Evolutionary conservation across 2,797 vertebrate species (phyloP), one percentile per base, ranked within the genome.

Genomic region (Enteromius paludinosus): DNA sequence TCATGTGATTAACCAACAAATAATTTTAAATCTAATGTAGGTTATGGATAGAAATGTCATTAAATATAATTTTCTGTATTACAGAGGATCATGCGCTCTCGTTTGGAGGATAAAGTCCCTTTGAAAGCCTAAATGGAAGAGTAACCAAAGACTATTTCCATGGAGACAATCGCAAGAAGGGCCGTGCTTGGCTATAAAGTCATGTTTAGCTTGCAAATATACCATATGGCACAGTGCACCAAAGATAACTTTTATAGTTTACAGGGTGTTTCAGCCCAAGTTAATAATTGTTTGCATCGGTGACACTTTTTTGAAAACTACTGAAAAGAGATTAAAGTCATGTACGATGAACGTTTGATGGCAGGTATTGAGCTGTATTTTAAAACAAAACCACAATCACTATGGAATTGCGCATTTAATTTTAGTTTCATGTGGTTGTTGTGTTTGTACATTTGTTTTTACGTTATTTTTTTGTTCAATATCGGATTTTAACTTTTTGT

Each of bases 61-160:
- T 3, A 5, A 41, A 30, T 69, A 4, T 49, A 4, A 14, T 64
- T 52, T 56, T 59, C 4, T 61, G 4, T 61, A 33, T 66, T 49
- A n/a, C 64, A 88, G 87, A 82, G 70, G 41, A 79, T 88, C 25
- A 82, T 76, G 45, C 52, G 23, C 17, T 35, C 56, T 28, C 33
- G 35, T 18, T 23, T 15, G 6, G 33, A 23, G 30, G 68, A 52
- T 7, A 54, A 64, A 15, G 56, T 79, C 47, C 61, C 56, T 47
- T 45, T 0, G 0, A 68, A 82, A 25, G 56, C 52, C 18, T 79
- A 83, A 84, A 54, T 64, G 25, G 81, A 65, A 85, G 47, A 80
- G 61, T 38, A 23, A 74, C 33, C 14, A 12, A 23, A 25, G 9
- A 17, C 70, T 70, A 30, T 66, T 86, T 82, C 43, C 28, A 43